Percentiles rank a stretch among this genome's conserved stretches.
phyloP scores from a whole-genome alignment of 2,888 invertebrate species.

The Polia nebulosa region DNA sequence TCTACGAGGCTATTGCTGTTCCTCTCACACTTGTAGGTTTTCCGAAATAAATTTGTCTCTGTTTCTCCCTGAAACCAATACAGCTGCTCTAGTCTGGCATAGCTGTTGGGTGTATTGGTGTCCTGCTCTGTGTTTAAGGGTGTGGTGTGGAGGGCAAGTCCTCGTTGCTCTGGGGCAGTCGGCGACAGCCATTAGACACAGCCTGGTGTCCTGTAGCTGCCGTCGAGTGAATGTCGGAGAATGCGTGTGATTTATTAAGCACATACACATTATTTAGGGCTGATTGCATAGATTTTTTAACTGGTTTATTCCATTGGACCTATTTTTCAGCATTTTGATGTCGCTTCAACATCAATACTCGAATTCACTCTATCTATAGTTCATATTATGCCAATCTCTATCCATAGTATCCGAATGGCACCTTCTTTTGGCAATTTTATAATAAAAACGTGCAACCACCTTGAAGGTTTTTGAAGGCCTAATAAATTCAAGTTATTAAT shows the following conservation, averaged over 20 bases:
- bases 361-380: neutral
- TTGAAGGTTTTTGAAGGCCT: neutral
- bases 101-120: conserved; percentile 40
- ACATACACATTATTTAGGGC: neutral
- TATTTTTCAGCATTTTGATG: neutral
- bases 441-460: neutral
- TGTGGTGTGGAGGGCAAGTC: conserved; percentile 56
- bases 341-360: neutral
- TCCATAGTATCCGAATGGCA: neutral
- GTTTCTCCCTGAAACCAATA: conserved; percentile 44
- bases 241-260: conserved; percentile 56
- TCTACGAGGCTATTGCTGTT: conserved; percentile 59
- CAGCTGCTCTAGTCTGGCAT: conserved; percentile 61
- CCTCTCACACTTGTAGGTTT: conserved; percentile 63
- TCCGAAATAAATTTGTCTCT: conserved; percentile 16
- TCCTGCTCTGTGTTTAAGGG: conserved; percentile 58
- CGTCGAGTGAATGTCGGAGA: conserved; percentile 64
- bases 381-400: no score
- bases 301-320: neutral
- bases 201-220: conserved; percentile 59
- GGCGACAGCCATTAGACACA: conserved; percentile 3
- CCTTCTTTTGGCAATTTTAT: neutral
- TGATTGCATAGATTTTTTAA: neutral
- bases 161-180: conserved; percentile 53
- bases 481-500: neutral